Evolutionary conservation across 2,797 vertebrate species (phyloP).

Genomic region (Coendou prehensilis): DNA sequence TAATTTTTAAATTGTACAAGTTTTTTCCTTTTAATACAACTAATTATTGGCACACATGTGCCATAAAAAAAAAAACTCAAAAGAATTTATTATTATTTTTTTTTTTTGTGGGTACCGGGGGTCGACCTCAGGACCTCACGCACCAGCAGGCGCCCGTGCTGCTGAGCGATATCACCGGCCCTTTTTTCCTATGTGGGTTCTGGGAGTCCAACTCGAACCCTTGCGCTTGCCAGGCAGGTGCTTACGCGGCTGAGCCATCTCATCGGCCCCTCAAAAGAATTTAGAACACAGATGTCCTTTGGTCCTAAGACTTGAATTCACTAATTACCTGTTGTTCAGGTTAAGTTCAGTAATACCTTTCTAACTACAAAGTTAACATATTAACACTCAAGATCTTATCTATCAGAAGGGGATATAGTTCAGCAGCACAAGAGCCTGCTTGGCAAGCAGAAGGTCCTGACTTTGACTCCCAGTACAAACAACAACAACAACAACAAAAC

Average conservation of each 20-base stretch:
- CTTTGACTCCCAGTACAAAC: no score
- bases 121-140: no score
- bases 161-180: no score
- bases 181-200: no score
- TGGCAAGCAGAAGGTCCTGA: no score
- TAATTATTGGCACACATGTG: conserved; percentile 20
- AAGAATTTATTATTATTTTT: neutral
- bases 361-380: conserved; percentile 48
- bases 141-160: no score
- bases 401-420: neutral
- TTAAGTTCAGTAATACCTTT: conserved; percentile 45
- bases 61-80: conserved; percentile 19
- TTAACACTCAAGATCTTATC: conserved; percentile 49
- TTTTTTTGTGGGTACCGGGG: no score
- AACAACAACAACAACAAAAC: no score
- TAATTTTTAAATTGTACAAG: neutral
- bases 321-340: neutral
- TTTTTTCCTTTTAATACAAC: conserved; percentile 29
- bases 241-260: no score
- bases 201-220: no score
- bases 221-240: no score
- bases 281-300: neutral
- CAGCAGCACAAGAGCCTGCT: no score
- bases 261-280: neutral
- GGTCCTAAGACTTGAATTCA: conserved; percentile 16